Conservation (phyloP, 2,888 invertebrate species). For the Cordilura impudica region DNA sequence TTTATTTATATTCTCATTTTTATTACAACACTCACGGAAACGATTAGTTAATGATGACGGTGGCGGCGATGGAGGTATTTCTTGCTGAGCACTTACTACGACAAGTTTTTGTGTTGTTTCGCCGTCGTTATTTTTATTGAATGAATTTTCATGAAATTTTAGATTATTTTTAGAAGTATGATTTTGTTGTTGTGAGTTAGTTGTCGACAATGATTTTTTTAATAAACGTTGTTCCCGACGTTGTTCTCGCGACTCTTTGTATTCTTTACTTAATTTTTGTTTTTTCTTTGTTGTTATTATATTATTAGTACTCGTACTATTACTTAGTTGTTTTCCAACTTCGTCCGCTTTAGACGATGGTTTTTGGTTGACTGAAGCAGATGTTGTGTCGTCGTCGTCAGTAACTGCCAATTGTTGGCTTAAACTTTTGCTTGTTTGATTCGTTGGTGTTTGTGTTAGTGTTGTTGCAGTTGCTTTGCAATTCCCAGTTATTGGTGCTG, state of each 20-base stretch:
- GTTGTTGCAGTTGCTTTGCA: constrained; percentile 51
- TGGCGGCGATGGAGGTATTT: constrained; percentile 8
- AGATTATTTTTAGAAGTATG: constrained; percentile 44
- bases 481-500: constrained; percentile 46
- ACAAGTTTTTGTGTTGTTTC: constrained; percentile 27
- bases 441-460: constrained; percentile 48
- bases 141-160: constrained; percentile 34
- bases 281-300: constrained; percentile 67
- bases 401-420: constrained; percentile 66
- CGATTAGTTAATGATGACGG: constrained; percentile 21
- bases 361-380: constrained; percentile 62
- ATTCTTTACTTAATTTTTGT: constrained; percentile 65
- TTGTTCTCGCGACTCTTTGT: constrained; percentile 55
- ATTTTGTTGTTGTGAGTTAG: constrained; percentile 27
- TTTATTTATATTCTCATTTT: constrained; percentile 2
- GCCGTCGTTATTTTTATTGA: constrained; percentile 34
- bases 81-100: constrained; percentile 22
- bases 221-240: constrained; percentile 59
- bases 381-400: constrained; percentile 65
- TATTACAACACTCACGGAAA: constrained; percentile 29
- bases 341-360: constrained; percentile 70
- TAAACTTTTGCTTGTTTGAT: constrained; percentile 60
- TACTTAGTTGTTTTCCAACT: constrained; percentile 40
- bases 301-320: constrained; percentile 35
- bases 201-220: constrained; percentile 41